Evolutionary conservation across 2,888 invertebrate genomes (phyloP).

Genomic region (Amphipyra tragopoginis): DNA sequence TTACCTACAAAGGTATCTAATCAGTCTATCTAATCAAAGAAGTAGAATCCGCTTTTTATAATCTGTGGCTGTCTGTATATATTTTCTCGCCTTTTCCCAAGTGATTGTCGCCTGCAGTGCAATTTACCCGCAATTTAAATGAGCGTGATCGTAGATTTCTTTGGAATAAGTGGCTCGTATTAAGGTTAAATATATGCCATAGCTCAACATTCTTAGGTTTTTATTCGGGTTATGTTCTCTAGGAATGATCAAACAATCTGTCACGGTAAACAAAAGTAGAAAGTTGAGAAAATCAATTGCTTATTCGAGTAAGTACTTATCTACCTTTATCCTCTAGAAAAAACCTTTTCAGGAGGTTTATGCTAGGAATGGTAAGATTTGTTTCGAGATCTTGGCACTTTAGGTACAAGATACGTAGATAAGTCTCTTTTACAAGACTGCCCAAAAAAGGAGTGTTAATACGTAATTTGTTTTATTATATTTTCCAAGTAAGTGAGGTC

Average conservation of each 20-base stretch:
- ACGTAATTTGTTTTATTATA: too few species aligned
- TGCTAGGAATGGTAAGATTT: too few species aligned
- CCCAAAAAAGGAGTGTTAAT: too few species aligned
- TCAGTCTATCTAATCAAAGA: constrained; percentile 1
- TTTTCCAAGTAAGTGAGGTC: too few species aligned
- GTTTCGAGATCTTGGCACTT: too few species aligned
- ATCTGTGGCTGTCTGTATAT: background rate
- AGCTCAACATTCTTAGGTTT: too few species aligned
- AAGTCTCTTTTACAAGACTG: too few species aligned
- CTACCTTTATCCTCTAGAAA: too few species aligned
- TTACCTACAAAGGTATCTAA: background rate
- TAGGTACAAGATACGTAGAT: too few species aligned
- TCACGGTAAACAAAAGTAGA: background rate
- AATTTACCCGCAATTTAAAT: constrained; percentile 48
- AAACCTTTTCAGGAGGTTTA: too few species aligned
- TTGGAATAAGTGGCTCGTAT: constrained; percentile 24
- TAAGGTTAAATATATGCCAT: too few species aligned
- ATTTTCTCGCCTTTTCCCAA: constrained; percentile 23
- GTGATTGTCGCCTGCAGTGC: constrained; percentile 35
- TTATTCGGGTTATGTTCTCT: background rate
- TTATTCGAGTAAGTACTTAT: background rate
- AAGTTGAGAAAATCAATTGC: background rate
- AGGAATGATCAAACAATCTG: background rate
- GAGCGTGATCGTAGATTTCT: constrained; percentile 30
- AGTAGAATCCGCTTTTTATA: constrained; percentile 5